These are phyloP conservation scores for Allobates femoralis DNA, from an alignment of 2,797 vertebrate species.

Conservation along the genomic window DNA sequence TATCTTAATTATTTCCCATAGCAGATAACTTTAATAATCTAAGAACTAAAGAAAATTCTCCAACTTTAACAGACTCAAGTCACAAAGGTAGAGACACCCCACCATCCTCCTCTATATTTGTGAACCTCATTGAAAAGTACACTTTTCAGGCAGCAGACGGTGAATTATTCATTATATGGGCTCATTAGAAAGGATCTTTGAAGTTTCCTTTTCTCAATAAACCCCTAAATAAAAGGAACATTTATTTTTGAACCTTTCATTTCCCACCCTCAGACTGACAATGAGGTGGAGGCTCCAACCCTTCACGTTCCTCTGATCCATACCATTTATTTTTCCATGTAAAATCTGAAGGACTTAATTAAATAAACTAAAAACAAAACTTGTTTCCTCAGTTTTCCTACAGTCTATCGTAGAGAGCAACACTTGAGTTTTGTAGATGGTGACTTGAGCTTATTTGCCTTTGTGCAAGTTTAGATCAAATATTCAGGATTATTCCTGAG, in stretches of 20 bases:
- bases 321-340: background rate
- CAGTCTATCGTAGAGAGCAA: background rate
- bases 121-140: constrained; percentile 13
- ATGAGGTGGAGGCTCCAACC: background rate
- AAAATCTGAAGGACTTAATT: background rate
- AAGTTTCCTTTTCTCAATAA: background rate
- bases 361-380: background rate
- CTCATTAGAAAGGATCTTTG: constrained; percentile 9
- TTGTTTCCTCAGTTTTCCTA: background rate
- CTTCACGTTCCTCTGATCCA: background rate
- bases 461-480: background rate
- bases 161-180: constrained; percentile 23
- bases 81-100: background rate
- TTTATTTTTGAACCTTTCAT: constrained; percentile 9
- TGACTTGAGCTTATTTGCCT: background rate
- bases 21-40: background rate
- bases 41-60: background rate
- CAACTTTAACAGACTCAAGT: background rate
- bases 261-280: background rate
- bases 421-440: background rate
- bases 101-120: background rate
- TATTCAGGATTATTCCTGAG: background rate
- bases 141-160: background rate
- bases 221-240: background rate
- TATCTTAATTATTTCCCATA: background rate